phyloP scores from a whole-genome alignment of 1,140 invertebrate genomes.

The Mesaphorura yosii region DNA sequence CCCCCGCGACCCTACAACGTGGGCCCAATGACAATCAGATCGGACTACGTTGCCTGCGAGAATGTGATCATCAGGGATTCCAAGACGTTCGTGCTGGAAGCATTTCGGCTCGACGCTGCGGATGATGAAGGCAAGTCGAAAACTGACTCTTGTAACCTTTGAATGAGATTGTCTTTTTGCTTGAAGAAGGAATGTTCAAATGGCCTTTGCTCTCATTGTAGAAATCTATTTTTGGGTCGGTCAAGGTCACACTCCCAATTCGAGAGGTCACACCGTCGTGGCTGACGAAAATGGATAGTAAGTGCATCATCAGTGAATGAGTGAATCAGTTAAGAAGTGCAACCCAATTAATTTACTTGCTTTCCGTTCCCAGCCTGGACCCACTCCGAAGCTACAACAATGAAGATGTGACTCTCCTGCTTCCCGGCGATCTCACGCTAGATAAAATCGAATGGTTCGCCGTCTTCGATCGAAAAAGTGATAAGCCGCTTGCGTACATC shows the following conservation, averaged over 20 bases:
- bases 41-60: conserved; percentile 57
- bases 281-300: conserved; percentile 88
- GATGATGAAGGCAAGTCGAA: conserved; percentile 19
- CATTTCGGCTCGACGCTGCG: conserved; percentile 3
- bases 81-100: conserved; percentile 50
- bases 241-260: conserved; percentile 63
- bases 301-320: conserved; percentile 39
- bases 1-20: conserved; percentile 63
- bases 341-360: neutral
- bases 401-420: conserved; percentile 59
- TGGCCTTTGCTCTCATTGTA: too few species aligned
- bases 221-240: conserved; percentile 80
- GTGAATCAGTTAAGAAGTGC: neutral
- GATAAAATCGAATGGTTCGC: conserved; percentile 77
- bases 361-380: conserved; percentile 33
- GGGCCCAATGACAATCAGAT: conserved; percentile 54
- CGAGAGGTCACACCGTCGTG: conserved; percentile 45
- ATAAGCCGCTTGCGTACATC: conserved; percentile 61
- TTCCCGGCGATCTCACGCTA: conserved; percentile 71
- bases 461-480: conserved; percentile 59
- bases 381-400: conserved; percentile 55
- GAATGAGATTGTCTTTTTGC: neutral
- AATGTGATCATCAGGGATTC: conserved; percentile 64
- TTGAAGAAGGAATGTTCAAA: conserved; percentile 16
- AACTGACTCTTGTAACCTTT: too few species aligned